A percentile compares a stretch with the other conserved stretches of the same genome.
Evolutionary conservation across 2,888 invertebrate species (phyloP).

Genomic region (Drosophila macrothrix): DNA sequence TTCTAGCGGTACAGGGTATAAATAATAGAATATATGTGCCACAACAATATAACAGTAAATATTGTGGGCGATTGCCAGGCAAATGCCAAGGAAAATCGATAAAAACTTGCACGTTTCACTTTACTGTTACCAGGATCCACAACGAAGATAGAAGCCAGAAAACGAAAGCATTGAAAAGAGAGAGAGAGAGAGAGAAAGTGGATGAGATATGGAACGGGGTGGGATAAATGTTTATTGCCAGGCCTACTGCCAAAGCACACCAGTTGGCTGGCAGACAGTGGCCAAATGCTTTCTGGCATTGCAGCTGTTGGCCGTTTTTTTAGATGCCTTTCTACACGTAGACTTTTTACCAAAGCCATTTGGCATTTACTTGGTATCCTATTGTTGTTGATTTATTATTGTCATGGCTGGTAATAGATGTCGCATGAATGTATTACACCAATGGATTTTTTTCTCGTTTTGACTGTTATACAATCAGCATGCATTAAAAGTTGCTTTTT

Average conservation of each 20-base stretch:
- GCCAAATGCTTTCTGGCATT: conserved; percentile 38
- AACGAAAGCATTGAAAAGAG: neutral
- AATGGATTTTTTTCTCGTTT: conserved; percentile 27
- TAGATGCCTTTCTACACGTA: conserved; percentile 17
- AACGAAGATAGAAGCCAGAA: conserved; percentile 23
- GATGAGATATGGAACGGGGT: conserved; percentile 1
- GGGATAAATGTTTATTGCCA: conserved; percentile 61
- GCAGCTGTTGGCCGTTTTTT: conserved; percentile 58
- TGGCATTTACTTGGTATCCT: conserved; percentile 40
- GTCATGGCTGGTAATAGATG: neutral
- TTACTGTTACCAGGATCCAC: conserved; percentile 36
- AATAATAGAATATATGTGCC: conserved; percentile 30
- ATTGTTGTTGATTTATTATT: conserved; percentile 27
- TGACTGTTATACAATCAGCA: conserved; percentile 20
- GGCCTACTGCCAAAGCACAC: conserved; percentile 51
- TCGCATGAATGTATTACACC: neutral
- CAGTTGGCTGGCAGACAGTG: conserved; percentile 57
- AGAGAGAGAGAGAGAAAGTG: neutral
- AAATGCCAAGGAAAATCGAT: conserved; percentile 67
- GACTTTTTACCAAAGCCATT: conserved; percentile 43
- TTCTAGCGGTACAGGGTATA: neutral
- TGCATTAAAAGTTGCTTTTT: neutral
- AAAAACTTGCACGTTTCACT: conserved; percentile 56
- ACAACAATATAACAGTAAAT: conserved; percentile 66
- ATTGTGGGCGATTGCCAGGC: conserved; percentile 57